phyloP scores from a whole-genome alignment of 53 echinoderm and acorn worm species.

The Astropecten irregularis region DNA sequence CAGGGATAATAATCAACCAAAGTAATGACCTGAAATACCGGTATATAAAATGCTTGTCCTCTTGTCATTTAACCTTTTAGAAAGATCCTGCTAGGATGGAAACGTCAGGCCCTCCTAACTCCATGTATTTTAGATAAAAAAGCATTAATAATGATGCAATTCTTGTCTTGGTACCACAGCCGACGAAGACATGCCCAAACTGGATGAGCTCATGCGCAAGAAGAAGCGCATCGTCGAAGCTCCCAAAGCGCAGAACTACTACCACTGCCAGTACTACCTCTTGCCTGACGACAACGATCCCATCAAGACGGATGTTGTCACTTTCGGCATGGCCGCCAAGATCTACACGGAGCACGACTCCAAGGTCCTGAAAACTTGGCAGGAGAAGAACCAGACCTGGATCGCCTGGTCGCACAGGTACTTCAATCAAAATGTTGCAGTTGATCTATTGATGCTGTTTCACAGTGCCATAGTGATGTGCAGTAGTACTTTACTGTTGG shows the following conservation, averaged over 20 bases:
- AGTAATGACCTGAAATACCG: no score
- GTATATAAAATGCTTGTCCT: no score
- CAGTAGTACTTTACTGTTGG: no score
- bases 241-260: slow-evolving; percentile 96
- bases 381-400: slow-evolving; percentile 97
- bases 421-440: neutral
- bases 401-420: slow-evolving; percentile 99
- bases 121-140: no score
- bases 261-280: slow-evolving; percentile 95
- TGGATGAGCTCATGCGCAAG: slow-evolving; percentile 93
- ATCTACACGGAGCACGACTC: slow-evolving; percentile 98
- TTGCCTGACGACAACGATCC: slow-evolving; percentile 92
- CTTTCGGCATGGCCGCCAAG: slow-evolving; percentile 99
- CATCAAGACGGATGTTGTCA: slow-evolving; percentile 91
- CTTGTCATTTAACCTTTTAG: no score
- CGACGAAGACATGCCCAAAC: slow-evolving; percentile 79
- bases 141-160: no score
- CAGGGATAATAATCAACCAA: no score
- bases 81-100: no score
- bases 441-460: neutral
- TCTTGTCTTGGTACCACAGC: no score
- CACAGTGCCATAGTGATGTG: no score
- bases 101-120: no score
- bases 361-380: slow-evolving; percentile 99
- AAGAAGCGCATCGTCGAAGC: slow-evolving; percentile 97